These are phyloP conservation scores for Drosophila gaucha DNA, from an alignment of 2,888 invertebrate species.

Conservation along the genomic window DNA sequence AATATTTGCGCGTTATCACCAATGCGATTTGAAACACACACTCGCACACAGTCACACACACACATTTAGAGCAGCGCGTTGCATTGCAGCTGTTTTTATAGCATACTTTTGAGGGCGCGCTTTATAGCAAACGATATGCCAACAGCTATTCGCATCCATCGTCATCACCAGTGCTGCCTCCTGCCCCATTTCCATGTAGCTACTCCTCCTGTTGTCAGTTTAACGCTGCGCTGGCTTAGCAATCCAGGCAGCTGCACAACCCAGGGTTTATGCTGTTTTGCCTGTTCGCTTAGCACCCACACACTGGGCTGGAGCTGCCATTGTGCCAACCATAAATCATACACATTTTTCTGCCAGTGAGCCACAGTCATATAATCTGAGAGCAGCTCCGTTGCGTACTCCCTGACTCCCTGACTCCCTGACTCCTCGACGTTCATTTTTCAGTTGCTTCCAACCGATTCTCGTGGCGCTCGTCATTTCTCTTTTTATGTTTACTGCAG, in stretches of 20 bases:
- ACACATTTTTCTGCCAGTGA: conserved; percentile 77
- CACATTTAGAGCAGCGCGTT: not conserved
- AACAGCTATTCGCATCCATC: conserved; percentile 29
- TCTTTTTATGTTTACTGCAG: conserved; percentile 74
- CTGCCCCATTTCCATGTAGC: not conserved
- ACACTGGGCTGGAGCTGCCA: conserved; percentile 34
- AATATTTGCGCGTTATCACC: conserved; percentile 40
- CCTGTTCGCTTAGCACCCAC: conserved; percentile 31
- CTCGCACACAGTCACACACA: not conserved
- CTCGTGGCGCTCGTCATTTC: conserved; percentile 58
- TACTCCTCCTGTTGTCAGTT: conserved; percentile 41
- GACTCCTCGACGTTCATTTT: conserved; percentile 50
- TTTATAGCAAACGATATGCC: conserved; percentile 20
- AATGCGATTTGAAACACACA: conserved; percentile 52
- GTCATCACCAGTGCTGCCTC: conserved; percentile 21
- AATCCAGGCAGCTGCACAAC: conserved; percentile 3
- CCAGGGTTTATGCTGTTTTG: conserved; percentile 40
- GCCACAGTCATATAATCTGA: conserved; percentile 76
- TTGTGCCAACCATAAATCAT: conserved; percentile 77
- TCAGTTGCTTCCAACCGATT: conserved; percentile 61
- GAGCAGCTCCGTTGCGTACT: conserved; percentile 1
- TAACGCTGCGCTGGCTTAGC: conserved; percentile 58
- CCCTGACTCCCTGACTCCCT: not conserved
- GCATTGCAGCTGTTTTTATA: conserved; percentile 36
- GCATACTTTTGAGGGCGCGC: conserved; percentile 45